Evolutionary conservation across 2,888 invertebrate species (phyloP), one percentile per base, ranked within the genome.

Genomic region (Diachrysia chrysitis): DNA sequence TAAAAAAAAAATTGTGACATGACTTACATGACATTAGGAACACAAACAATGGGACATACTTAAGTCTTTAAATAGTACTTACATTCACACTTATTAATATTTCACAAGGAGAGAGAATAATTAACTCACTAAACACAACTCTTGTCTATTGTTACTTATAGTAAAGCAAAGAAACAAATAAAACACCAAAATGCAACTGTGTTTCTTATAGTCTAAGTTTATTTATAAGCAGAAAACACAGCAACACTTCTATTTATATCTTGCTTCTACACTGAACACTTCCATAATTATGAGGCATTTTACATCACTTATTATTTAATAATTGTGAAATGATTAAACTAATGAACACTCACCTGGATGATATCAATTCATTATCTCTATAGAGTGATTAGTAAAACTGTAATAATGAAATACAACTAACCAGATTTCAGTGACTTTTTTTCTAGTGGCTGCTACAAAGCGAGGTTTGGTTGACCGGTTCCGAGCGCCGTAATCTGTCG

Each of bases 401-500:
- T 12, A 21, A 12, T 21, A 21, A 19, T 48, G 10, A 17, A 48
- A 35, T 35, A 0, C 29, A 16, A 77, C 74, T 68, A 14, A 75
- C 74, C 68, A 48, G 29, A 12, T 6, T 10, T 10, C 10, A 16
- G 35, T 9, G 19, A 29, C 29, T 59, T 58, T 32, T 23, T 61
- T 48, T 58, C 32, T 17, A 56, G 5, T 46, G 12, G 1, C 19
- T 42, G 46, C 7, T n/a, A 56, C 32, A 16, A 69, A 37, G 29
- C 19, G 6, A 2, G 14, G 56, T 4, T 42, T 59, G 16, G 23
- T 21, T 23, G 19, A 51, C 57, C 55, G 55, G 32, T 46, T 66
- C 56, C 63, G 48, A 21, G 63, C 29, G 35, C 60, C 23, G 35
- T 17, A 21, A 32, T 42, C 55, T 37, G 21, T 17, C 46, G 60